Base-by-base conservation (phyloP, 2,888 invertebrate genomes). In the Subacronicta megacephala region DNA sequence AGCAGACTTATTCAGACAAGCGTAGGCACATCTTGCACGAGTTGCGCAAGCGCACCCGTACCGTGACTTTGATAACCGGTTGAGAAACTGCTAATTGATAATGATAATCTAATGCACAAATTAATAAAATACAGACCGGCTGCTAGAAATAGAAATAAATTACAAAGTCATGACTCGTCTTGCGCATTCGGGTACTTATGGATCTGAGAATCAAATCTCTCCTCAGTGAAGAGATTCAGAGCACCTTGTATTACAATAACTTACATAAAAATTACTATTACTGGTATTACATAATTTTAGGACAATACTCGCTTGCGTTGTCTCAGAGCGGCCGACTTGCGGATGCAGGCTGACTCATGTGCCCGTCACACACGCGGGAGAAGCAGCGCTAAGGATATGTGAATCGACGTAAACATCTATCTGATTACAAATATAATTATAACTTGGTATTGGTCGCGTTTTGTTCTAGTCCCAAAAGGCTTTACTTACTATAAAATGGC, bases 11-110 rank as follows among this genome's bases (percentile, higher is more conserved):
- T 41, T 31, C 18, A 15, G 13, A 13, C 18, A 16, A 0, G 7
- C 6, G 15, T 31, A 26, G 29, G 29, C 17, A 23, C 40, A 23
- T 3, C 17, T 35, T 35, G 29, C 40, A 31, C 13, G 29, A 31
- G 45, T 62, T 44, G 33, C 36, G 43, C 44, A 58, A 58, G 40
- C 9, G 35, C 5, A 38, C 17, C 12, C 13, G 51, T 18, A 7
- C 40, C 31, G 62, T 33, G 57, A 40, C 47, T 61, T 36, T 41
- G 41, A 20, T 10, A 26, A 12, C 0, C 0, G 43, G 31, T 12
- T n/a, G n/a, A 12, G 17, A 15, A 16, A 38, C 29, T 44, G 12
- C 6, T 57, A 58, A 58, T 57, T 43, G 47, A 20, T 16, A 17
- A 6, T 16, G 16, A 60, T 60, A 42, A 51, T 23, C 66, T 10